phyloP scores from a whole-genome alignment of 2,797 vertebrate species.

The Anableps anableps region DNA sequence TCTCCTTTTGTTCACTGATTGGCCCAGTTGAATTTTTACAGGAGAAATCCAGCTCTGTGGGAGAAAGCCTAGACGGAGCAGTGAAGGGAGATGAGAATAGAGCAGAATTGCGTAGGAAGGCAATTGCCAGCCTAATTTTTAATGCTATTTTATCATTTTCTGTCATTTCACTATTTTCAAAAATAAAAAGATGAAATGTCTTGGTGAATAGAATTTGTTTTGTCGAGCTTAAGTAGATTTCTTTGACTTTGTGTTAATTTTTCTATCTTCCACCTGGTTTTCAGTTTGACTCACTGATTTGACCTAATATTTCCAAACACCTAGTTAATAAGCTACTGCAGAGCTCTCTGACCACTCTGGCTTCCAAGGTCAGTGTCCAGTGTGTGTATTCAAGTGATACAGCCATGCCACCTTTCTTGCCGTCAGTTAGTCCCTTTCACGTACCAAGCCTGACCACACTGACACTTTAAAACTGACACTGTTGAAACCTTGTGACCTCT shows the following conservation, averaged over 20 bases:
- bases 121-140: no score
- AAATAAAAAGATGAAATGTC: neutral
- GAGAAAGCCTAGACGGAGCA: no score
- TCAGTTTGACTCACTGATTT: neutral
- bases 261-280: neutral
- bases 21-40: no score
- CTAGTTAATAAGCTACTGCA: neutral
- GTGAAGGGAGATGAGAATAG: no score
- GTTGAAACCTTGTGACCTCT: slow-evolving; percentile 15
- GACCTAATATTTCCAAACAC: neutral
- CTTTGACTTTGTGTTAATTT: neutral
- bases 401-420: neutral
- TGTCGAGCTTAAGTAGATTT: neutral
- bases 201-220: neutral
- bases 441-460: slow-evolving; percentile 21
- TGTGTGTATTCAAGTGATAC: neutral
- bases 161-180: neutral
- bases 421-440: slow-evolving; percentile 24
- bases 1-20: no score
- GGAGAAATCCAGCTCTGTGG: no score
- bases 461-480: slow-evolving; percentile 7
- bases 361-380: neutral
- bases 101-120: no score
- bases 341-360: neutral
- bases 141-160: neutral